Evolutionary conservation across 2,113 vertebrate species (phyloP), one percentile per base, ranked within the genome.

Genomic region (Craseonycteris thonglongyai): DNA sequence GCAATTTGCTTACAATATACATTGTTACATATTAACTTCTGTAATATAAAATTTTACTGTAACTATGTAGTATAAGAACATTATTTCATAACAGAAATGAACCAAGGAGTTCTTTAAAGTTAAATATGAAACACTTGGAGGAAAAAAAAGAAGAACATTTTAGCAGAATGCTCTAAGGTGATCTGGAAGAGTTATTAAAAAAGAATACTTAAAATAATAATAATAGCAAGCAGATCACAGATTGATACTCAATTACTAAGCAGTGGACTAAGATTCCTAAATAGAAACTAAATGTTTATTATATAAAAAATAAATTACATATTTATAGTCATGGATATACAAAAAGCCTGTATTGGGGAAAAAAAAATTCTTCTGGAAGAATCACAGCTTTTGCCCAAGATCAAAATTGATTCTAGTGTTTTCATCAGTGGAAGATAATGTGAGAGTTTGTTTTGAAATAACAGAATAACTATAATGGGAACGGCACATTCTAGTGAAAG

Each of bases 201-300:
- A 68, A 59, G 13, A 56, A 4, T 81, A 61, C 81, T 95, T 94
- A n/a, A n/a, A n/a, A n/a, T n/a, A n/a, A n/a, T n/a, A n/a, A n/a
- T n/a, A n/a, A n/a, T 10, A 30, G 69, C 19, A 92, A 69, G 38
- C 49, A 81, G 33, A 35, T 76, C n/a, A 33, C 26, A 33, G 38
- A 89, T 30, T 79, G 69, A 75, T 91, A 49, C 30, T 80, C 74
- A 40, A 26, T 87, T 93, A 87, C 22, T 93, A 95, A 79, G 35
- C 59, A 40, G 12, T 82, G 68, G 82, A 82, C 16, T 76, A 63
- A 93, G 59, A 59, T 45, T 72, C 5, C 12, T 59, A 84, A 30
- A 45, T n/a, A 86, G 11, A 80, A 35, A 68, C 26, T 56, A 66
- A 72, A 79, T 69, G 13, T 68, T 51, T 59, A 7, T 65, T 4